Percentiles rank a stretch among this genome's conserved stretches.
Conservation (phyloP, 2,113 vertebrate genomes). For the Sander lucioperca region DNA sequence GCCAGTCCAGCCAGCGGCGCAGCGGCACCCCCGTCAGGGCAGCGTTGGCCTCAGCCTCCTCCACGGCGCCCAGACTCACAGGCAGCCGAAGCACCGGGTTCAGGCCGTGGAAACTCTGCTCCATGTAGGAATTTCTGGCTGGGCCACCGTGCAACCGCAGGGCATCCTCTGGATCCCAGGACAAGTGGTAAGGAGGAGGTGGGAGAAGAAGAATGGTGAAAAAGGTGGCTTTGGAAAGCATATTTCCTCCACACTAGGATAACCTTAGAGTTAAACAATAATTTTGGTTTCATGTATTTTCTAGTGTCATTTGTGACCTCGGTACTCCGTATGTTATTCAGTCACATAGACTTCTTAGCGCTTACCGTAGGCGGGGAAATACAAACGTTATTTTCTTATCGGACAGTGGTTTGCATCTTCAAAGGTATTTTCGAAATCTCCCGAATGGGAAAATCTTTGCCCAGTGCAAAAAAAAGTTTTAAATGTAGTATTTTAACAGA, state of each 20-base stretch:
- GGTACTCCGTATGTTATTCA: no score
- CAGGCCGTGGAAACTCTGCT: conserved; percentile 97
- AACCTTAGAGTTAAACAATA: not conserved
- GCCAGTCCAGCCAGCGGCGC: conserved; percentile 91
- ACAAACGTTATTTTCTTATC: no score
- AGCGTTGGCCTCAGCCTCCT: conserved; percentile 90
- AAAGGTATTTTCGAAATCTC: no score
- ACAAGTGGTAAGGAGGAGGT: not conserved
- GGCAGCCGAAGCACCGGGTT: conserved; percentile 94
- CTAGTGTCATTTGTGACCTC: no score
- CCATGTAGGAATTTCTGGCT: conserved; percentile 93
- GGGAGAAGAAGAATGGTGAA: not conserved
- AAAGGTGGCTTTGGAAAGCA: not conserved
- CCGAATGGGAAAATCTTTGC: no score
- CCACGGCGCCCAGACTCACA: conserved; percentile 86
- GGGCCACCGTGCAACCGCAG: conserved; percentile 89
- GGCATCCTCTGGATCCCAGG: conserved; percentile 87
- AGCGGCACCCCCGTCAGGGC: conserved; percentile 85
- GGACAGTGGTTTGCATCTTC: no score
- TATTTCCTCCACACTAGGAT: not conserved
- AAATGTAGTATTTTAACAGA: no score
- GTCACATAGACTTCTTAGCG: no score
- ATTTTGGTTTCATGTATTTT: no score
- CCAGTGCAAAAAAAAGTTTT: no score
- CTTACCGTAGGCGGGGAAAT: no score